Conservation (phyloP, 2,113 vertebrate species). For the Tragelaphus strepsiceros region DNA sequence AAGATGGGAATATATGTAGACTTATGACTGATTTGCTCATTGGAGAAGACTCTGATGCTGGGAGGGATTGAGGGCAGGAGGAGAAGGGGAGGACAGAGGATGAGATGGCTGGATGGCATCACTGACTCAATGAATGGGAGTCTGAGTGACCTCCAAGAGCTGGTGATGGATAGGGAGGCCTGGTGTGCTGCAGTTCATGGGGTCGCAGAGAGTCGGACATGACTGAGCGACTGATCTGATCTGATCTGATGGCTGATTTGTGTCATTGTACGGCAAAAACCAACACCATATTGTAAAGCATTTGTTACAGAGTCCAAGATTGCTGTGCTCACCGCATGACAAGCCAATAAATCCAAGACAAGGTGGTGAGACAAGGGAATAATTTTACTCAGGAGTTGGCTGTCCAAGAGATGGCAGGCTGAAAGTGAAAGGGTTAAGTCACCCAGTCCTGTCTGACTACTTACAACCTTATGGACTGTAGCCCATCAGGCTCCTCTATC, state of each 20-base stretch:
- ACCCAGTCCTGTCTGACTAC: background rate
- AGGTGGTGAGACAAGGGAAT: background rate
- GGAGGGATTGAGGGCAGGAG: too few relatives aligned
- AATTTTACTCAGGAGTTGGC: background rate
- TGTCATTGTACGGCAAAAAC: background rate
- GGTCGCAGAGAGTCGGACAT: too few relatives aligned
- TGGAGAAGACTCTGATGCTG: too few relatives aligned
- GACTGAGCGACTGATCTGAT: too few relatives aligned
- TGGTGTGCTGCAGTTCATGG: too few relatives aligned
- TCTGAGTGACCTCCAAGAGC: too few relatives aligned
- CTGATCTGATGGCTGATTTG: background rate
- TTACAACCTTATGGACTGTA: background rate
- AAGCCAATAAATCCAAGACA: background rate
- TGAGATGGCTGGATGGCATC: too few relatives aligned
- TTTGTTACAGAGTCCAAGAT: background rate
- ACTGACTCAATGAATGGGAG: too few relatives aligned
- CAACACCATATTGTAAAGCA: background rate
- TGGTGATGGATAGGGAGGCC: too few relatives aligned
- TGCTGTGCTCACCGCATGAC: background rate
- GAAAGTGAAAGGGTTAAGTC: background rate
- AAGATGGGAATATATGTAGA: background rate
- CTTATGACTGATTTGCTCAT: background rate
- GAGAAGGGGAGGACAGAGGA: too few relatives aligned
- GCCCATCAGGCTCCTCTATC: background rate
- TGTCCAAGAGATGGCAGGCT: background rate